Percentiles rank a stretch among this genome's conserved stretches.
These are phyloP conservation scores for Atta texana DNA, from an alignment of 1,140 invertebrate species.

Conservation along the genomic window DNA sequence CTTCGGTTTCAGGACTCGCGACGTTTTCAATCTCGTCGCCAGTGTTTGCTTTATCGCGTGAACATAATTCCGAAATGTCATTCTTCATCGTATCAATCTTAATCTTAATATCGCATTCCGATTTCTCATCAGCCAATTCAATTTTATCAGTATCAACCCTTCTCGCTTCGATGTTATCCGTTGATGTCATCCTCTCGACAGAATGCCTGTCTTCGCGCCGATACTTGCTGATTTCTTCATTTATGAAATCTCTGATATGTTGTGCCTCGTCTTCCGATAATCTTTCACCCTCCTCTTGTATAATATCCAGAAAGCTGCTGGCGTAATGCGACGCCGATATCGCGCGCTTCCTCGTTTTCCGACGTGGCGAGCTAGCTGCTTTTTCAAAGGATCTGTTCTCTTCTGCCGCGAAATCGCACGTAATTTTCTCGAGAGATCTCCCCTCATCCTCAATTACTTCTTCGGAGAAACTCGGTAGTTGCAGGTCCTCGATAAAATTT, in stretches of 20 bases:
- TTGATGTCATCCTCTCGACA: constrained; percentile 64
- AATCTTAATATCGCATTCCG: not conserved
- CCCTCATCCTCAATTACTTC: constrained; percentile 70
- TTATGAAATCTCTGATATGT: constrained; percentile 84
- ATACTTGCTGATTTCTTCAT: constrained; percentile 87
- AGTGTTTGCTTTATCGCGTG: not conserved
- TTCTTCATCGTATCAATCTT: not conserved
- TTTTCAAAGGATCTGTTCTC: not conserved
- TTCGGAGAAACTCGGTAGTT: constrained; percentile 85
- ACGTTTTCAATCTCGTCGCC: not conserved
- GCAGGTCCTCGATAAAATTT: constrained; percentile 88
- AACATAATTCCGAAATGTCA: not conserved
- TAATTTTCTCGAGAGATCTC: constrained; percentile 44
- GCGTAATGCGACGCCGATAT: constrained; percentile 87
- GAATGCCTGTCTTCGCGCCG: constrained; percentile 80
- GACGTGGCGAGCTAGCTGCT: constrained; percentile 76
- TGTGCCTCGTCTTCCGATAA: constrained; percentile 78
- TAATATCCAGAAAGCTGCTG: constrained; percentile 89
- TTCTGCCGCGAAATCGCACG: constrained; percentile 69
- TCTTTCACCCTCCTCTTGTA: constrained; percentile 88
- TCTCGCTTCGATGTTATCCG: constrained; percentile 75
- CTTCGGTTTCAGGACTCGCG: not conserved
- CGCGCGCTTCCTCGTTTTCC: constrained; percentile 86
- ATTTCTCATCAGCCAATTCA: not conserved
- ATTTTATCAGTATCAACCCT: constrained; percentile 50